Base-by-base conservation (phyloP, 2,888 invertebrate species). In the Ormyrus pomaceus region DNA sequence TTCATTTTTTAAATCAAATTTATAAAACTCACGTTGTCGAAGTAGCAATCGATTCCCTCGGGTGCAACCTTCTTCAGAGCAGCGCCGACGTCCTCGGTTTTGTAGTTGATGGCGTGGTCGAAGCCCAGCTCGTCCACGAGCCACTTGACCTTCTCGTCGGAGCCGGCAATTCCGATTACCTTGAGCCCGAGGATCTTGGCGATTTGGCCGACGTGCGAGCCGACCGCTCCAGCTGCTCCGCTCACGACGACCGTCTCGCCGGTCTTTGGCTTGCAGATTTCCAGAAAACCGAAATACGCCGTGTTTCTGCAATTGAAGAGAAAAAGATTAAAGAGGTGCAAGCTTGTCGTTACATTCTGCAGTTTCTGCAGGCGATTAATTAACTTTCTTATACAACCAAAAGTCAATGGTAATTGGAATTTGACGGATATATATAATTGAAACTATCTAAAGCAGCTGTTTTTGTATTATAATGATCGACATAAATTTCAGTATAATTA, bases 201-300 rank as follows among this genome's bases (percentile, higher is more conserved):
- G 82, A 96, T 95, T 91, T 96, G 96, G 2, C 96, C 96, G 48
- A 95, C 96, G 69, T 94, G 92, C 79, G 93, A 94, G 6, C 96
- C 96, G 11, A 96, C 95, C 56, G 95, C 96, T 19, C 96, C 96
- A 45, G 95, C 96, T 11, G 96, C 96, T 6, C 94, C 94, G 50
- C 93, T 94, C 1, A 96, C 93, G 1, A 95, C 94, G 11, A 96
- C 92, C 0, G 94, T 94, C 89, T 96, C 95, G 9, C 95, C 95
- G 5, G 92, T 84, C 90, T 95, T 94, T 2, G 95, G 95, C 80
- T 93, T 89, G 83, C 95, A 95, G 79, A 95, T 91, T 84, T 95
- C 94, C 82, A 94, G 89, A 10, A 96, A 91, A 0, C 96, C 96
- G 90, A 95, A 95, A 86, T 95, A 95, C 0, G 95, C 95, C 2